A percentile compares a stretch with the other conserved stretches of the same genome.
Evolutionary conservation across 2,113 vertebrate genomes (phyloP).

Genomic region (Suncus etruscus): DNA sequence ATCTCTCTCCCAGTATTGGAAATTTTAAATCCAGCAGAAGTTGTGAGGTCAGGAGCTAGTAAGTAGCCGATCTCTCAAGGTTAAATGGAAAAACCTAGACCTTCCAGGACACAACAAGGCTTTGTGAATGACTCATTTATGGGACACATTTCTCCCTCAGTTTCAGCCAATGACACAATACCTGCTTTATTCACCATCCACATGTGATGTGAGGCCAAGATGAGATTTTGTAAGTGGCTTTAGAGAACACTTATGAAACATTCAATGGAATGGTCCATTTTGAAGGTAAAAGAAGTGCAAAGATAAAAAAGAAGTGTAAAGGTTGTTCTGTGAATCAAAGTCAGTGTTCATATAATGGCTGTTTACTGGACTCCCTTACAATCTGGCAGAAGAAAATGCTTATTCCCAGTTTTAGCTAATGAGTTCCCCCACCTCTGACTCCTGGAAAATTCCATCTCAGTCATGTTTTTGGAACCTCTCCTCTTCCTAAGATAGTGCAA

Average conservation of each 20-base stretch:
- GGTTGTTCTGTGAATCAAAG: neutral
- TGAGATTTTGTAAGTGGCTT: neutral
- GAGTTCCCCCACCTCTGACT: neutral
- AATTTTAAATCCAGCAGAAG: neutral
- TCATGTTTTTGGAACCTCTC: neutral
- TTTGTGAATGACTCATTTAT: neutral
- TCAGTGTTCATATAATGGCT: neutral
- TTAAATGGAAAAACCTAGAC: no score
- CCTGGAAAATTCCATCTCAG: constrained; percentile 22
- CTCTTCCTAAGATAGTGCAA: neutral
- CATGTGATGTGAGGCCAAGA: neutral
- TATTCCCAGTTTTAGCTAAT: neutral
- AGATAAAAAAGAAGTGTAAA: no score
- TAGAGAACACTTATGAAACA: constrained; percentile 8
- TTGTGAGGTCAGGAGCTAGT: neutral
- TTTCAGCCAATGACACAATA: constrained; percentile 1
- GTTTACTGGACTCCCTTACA: neutral
- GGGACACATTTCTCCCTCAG: constrained; percentile 1
- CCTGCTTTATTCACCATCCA: neutral
- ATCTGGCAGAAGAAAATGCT: neutral
- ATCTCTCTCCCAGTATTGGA: no score
- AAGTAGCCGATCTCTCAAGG: neutral
- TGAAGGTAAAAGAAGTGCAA: constrained; percentile 4
- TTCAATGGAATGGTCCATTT: constrained; percentile 20
- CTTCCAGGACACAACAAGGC: neutral